phyloP scores from a whole-genome alignment of 2,797 vertebrate genomes.

The Epinephelus malabaricus region DNA sequence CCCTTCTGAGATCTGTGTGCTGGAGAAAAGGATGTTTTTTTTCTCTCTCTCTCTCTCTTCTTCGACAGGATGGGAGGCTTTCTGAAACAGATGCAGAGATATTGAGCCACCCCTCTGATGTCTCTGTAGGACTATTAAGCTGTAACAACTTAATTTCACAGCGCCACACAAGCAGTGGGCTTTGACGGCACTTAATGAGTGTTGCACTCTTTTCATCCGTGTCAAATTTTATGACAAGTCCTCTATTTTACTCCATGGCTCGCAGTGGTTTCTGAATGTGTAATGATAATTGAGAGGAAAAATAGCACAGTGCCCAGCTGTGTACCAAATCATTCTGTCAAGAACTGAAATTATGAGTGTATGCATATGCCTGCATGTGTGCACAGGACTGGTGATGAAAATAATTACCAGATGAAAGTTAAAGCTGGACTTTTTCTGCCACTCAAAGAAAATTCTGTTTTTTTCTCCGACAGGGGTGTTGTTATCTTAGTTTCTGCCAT shows the following conservation, averaged over 20 bases:
- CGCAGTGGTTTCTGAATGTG: slow-evolving; percentile 52
- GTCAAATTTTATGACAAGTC: slow-evolving; percentile 73
- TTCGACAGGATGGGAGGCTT: slow-evolving; percentile 20
- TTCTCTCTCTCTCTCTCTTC: background rate
- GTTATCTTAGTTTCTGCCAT: background rate
- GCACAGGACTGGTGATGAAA: slow-evolving; percentile 32
- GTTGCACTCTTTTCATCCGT: slow-evolving; percentile 68
- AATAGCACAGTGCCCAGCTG: slow-evolving; percentile 68
- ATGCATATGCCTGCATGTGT: slow-evolving; percentile 13
- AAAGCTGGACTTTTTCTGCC: slow-evolving; percentile 45
- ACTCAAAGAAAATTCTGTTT: background rate
- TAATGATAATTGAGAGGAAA: slow-evolving; percentile 72
- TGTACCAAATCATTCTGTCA: slow-evolving; percentile 71
- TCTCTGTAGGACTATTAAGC: slow-evolving; percentile 69
- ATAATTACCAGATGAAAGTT: slow-evolving; percentile 37
- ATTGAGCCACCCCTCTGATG: slow-evolving; percentile 49
- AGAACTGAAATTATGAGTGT: slow-evolving; percentile 45
- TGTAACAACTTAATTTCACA: slow-evolving; percentile 76
- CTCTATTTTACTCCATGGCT: slow-evolving; percentile 59
- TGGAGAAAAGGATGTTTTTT: slow-evolving; percentile 10
- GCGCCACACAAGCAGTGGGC: slow-evolving; percentile 57
- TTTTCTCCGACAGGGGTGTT: background rate
- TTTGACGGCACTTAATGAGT: slow-evolving; percentile 72
- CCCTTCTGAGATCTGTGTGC: slow-evolving; percentile 15
- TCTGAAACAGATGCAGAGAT: slow-evolving; percentile 60